phyloP scores from a whole-genome alignment of 2,113 vertebrate species.

The Verasper variegatus region DNA sequence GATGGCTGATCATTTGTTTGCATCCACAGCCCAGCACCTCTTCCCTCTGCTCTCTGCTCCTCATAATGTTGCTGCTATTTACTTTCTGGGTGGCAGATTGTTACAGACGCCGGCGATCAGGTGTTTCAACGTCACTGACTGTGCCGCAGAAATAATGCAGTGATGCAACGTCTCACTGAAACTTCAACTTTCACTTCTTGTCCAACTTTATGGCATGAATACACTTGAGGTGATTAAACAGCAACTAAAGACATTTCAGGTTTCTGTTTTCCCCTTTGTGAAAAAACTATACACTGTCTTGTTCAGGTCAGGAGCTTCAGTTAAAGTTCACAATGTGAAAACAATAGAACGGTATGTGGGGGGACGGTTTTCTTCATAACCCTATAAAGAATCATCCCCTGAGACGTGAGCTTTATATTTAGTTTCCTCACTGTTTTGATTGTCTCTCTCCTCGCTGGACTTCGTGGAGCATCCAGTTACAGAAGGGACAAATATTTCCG shows the following conservation, averaged over 20 bases:
- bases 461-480: no score
- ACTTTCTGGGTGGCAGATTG: slow-evolving; percentile 24
- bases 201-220: not conserved
- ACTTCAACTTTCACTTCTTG: not conserved
- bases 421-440: no score
- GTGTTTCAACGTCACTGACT: not conserved
- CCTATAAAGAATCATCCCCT: no score
- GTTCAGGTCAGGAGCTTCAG: not conserved
- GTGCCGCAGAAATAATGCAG: slow-evolving; percentile 21
- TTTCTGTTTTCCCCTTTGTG: not conserved
- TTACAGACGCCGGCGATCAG: not conserved
- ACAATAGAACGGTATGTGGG: not conserved
- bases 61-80: slow-evolving; percentile 43
- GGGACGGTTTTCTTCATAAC: no score
- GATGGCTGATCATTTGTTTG: slow-evolving; percentile 50
- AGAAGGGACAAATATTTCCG: no score
- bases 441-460: no score
- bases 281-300: not conserved
- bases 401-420: no score
- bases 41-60: slow-evolving; percentile 37
- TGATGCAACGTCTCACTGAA: slow-evolving; percentile 21
- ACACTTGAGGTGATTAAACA: not conserved
- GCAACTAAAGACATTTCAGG: not conserved
- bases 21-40: slow-evolving; percentile 38
- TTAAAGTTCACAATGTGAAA: not conserved